Evolutionary conservation across 2,113 vertebrate genomes (phyloP).

Genomic region (Mohoua ochrocephala): DNA sequence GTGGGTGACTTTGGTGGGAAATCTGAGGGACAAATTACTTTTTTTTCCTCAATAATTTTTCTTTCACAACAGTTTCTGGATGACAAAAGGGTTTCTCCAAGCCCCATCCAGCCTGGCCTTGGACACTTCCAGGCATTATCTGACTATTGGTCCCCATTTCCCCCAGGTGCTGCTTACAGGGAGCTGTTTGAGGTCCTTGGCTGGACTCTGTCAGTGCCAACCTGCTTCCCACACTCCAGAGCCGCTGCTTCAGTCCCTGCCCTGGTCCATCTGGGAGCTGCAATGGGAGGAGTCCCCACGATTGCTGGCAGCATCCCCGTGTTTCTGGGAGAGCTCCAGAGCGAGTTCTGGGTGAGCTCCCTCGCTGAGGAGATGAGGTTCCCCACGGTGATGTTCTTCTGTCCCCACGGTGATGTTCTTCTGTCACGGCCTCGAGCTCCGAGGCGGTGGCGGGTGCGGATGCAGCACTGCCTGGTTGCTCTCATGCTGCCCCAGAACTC

Average conservation of each 20-base stretch:
- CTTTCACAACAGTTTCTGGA: neutral
- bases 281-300: neutral
- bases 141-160: neutral
- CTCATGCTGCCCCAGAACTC: neutral
- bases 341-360: neutral
- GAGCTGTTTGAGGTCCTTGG: neutral
- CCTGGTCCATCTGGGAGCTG: neutral
- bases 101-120: neutral
- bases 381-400: neutral
- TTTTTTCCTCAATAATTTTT: neutral
- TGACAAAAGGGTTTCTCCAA: neutral
- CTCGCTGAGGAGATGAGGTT: neutral
- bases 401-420: too few relatives aligned
- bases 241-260: neutral
- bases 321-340: neutral
- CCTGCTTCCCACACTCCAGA: accelerated
- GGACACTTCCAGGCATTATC: neutral
- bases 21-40: neutral
- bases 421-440: too few relatives aligned
- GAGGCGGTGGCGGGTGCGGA: too few relatives aligned
- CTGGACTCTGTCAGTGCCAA: neutral
- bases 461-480: neutral
- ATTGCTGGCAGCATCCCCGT: neutral
- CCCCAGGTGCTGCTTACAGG: neutral
- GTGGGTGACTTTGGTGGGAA: neutral